Evolutionary conservation across 1,140 invertebrate species (phyloP).

Genomic region (Cotesia vestalis): DNA sequence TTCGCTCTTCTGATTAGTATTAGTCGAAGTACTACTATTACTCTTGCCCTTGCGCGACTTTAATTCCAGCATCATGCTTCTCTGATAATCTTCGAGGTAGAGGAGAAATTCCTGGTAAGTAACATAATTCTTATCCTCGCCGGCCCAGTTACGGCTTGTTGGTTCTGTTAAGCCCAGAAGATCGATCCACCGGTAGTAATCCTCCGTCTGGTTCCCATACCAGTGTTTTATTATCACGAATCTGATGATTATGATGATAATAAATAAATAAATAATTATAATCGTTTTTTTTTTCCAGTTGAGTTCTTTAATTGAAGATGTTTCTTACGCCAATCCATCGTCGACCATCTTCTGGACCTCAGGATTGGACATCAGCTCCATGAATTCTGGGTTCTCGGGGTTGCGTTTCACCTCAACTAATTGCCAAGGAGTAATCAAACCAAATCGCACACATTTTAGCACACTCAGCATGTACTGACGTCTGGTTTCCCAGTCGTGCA

Average conservation of each 20-base stretch:
- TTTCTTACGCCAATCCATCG: conserved; percentile 73
- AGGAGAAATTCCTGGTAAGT: conserved; percentile 69
- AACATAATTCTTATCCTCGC: conserved; percentile 69
- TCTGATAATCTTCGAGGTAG: conserved; percentile 67
- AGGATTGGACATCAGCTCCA: conserved; percentile 71
- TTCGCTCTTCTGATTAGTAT: conserved; percentile 9
- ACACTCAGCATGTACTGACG: conserved; percentile 68
- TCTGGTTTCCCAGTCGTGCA: conserved; percentile 72
- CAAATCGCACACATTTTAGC: conserved; percentile 75
- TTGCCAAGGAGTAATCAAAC: conserved; percentile 78
- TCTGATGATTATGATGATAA: conserved; percentile 57
- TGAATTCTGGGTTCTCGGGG: conserved; percentile 75
- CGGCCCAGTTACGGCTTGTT: conserved; percentile 75
- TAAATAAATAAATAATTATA: not conserved
- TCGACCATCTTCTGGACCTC: conserved; percentile 77
- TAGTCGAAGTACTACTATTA: not conserved
- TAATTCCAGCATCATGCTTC: conserved; percentile 59
- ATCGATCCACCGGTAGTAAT: conserved; percentile 74
- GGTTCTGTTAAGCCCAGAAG: conserved; percentile 72
- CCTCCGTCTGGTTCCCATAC: conserved; percentile 73
- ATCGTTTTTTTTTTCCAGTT: too few species aligned
- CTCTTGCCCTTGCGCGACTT: conserved; percentile 45
- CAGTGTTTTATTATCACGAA: conserved; percentile 78
- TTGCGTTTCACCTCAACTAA: conserved; percentile 76
- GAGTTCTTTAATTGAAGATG: not conserved